Percentiles rank a stretch among this genome's conserved stretches.
Evolutionary conservation across 2,888 invertebrate species (phyloP).

Genomic region (Anoncus sp.): DNA sequence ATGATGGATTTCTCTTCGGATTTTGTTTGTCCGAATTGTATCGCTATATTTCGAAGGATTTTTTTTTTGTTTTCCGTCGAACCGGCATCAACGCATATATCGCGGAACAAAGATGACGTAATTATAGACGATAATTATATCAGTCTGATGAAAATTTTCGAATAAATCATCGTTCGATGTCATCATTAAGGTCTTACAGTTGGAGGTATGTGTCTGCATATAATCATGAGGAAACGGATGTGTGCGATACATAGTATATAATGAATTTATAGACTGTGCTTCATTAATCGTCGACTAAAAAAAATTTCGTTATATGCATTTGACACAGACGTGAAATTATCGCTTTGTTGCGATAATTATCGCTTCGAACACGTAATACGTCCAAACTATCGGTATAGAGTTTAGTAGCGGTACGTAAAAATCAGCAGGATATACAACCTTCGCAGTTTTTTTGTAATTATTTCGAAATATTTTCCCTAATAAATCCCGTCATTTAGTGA

Average conservation of each 20-base stretch:
- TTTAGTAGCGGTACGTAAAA: background rate
- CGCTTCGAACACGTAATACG: too few relatives aligned
- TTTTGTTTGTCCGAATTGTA: conserved; percentile 50
- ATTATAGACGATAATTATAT: conserved; percentile 39
- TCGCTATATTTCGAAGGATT: conserved; percentile 12
- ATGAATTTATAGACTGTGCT: too few relatives aligned
- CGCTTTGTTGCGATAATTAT: background rate
- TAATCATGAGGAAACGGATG: background rate
- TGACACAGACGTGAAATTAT: background rate
- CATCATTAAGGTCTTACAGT: background rate
- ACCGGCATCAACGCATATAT: background rate
- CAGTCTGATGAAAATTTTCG: conserved; percentile 29
- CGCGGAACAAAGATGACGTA: conserved; percentile 18
- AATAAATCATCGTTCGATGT: conserved; percentile 41
- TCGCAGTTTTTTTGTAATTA: too few relatives aligned
- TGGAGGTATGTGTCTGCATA: background rate
- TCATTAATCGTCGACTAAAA: too few relatives aligned
- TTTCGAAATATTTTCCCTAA: too few relatives aligned
- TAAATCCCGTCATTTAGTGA: too few relatives aligned
- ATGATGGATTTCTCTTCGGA: conserved; percentile 58
- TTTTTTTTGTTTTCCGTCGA: too few relatives aligned
- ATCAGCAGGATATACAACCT: too few relatives aligned
- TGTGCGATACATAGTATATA: background rate
- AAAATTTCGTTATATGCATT: too few relatives aligned
- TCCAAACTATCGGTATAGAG: too few relatives aligned